phyloP scores from a whole-genome alignment of 2,888 invertebrate genomes.

The Muscina levida region DNA sequence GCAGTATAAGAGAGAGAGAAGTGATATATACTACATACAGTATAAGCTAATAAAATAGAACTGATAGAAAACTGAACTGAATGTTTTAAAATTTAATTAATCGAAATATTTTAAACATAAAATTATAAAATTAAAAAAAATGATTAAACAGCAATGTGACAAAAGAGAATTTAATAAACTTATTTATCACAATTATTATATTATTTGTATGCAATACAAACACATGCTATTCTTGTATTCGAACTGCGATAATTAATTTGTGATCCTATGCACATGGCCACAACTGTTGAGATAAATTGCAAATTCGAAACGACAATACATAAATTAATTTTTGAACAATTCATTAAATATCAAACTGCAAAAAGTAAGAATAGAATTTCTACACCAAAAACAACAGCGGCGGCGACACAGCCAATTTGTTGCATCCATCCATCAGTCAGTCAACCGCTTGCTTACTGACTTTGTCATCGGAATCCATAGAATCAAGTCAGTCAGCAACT shows the following conservation, averaged over 20 bases:
- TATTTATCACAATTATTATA: no score
- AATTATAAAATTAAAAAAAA: no score
- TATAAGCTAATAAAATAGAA: background rate
- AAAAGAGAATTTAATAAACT: no score
- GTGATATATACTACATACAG: background rate
- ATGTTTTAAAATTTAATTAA: no score
- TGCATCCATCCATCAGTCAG: background rate
- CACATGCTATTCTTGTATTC: no score
- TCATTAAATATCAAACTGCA: constrained; percentile 53
- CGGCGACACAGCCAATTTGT: constrained; percentile 20
- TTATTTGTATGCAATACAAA: no score
- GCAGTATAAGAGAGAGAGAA: background rate
- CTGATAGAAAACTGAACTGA: no score
- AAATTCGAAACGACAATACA: constrained; percentile 47
- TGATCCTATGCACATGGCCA: no score
- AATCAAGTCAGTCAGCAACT: constrained; percentile 43
- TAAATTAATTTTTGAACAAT: constrained; percentile 51
- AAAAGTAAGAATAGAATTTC: constrained; percentile 21
- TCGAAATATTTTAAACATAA: no score
- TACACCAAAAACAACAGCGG: constrained; percentile 35
- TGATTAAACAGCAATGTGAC: no score
- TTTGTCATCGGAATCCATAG: background rate
- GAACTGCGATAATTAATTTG: no score
- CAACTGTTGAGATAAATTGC: constrained; percentile 37
- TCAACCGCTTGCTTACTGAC: background rate